phyloP scores from a whole-genome alignment of 2,888 invertebrate species.

The Junonia oenone region DNA sequence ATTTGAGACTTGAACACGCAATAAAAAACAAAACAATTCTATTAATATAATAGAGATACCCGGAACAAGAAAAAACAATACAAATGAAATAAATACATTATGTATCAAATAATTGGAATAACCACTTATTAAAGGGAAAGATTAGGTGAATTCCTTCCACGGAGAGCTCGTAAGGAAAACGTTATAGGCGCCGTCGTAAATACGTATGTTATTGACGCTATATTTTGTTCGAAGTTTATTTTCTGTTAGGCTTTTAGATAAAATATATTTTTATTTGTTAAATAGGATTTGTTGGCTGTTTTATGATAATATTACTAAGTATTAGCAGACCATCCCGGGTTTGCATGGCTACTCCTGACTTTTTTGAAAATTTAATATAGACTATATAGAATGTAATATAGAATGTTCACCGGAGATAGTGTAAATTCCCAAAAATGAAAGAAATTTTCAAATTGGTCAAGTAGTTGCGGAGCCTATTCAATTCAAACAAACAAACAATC shows the following conservation, averaged over 20 bases:
- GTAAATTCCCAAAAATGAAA: too few relatives aligned
- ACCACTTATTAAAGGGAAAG: slow-evolving; percentile 5
- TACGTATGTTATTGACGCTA: slow-evolving; percentile 13
- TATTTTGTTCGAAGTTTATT: not conserved
- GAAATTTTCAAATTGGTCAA: too few relatives aligned
- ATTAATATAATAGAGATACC: too few relatives aligned
- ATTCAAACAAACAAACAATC: too few relatives aligned
- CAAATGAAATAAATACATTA: not conserved
- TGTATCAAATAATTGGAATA: not conserved
- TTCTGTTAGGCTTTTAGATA: not conserved
- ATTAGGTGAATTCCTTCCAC: slow-evolving; percentile 19
- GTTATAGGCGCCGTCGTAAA: too few relatives aligned
- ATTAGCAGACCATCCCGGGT: too few relatives aligned
- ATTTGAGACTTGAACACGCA: too few relatives aligned
- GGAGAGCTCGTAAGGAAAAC: slow-evolving; percentile 21
- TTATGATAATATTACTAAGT: not conserved
- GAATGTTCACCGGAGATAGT: too few relatives aligned
- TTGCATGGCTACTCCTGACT: too few relatives aligned
- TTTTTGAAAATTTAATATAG: too few relatives aligned
- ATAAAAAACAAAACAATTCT: not conserved
- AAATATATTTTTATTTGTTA: not conserved
- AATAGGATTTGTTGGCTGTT: not conserved
- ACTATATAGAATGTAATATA: too few relatives aligned
- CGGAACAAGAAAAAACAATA: not conserved
- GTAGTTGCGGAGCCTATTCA: too few relatives aligned